Evolutionary conservation across 2,888 invertebrate genomes (phyloP).

Genomic region (Tryphoninae sp.): DNA sequence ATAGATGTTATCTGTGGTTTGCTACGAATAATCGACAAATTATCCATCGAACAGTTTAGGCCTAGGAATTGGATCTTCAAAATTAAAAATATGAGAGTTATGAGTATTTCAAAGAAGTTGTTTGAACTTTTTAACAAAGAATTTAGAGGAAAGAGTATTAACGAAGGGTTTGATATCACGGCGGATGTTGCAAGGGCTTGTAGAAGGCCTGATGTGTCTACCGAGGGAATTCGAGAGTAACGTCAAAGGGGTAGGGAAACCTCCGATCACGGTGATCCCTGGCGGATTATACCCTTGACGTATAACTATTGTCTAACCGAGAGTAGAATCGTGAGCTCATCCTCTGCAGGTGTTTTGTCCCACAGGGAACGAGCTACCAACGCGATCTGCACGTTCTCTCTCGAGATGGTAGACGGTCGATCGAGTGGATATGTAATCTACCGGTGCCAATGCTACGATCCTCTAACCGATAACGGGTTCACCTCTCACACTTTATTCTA

Average conservation of each 20-base stretch:
- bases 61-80: no score
- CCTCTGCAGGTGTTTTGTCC: slow-evolving; percentile 30
- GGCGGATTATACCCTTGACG: slow-evolving; percentile 33
- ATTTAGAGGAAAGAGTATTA: no score
- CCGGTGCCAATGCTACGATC: not conserved
- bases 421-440: not conserved
- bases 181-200: not conserved
- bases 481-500: not conserved
- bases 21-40: slow-evolving; percentile 13
- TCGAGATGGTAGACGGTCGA: slow-evolving; percentile 9
- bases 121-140: no score
- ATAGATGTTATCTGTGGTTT: slow-evolving; percentile 17
- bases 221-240: slow-evolving; percentile 19
- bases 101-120: no score
- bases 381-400: slow-evolving; percentile 16
- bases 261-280: slow-evolving; percentile 5
- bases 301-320: slow-evolving; percentile 37
- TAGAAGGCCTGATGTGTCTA: not conserved
- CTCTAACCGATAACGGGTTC: not conserved
- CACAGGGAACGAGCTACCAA: slow-evolving; percentile 35
- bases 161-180: no score
- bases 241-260: slow-evolving; percentile 7
- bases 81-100: no score
- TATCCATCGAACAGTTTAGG: no score
- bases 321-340: slow-evolving; percentile 33